A percentile compares a stretch with the other conserved stretches of the same genome.
Evolutionary conservation across 2,113 vertebrate genomes (phyloP).

Genomic region (Pristiophorus japonicus): DNA sequence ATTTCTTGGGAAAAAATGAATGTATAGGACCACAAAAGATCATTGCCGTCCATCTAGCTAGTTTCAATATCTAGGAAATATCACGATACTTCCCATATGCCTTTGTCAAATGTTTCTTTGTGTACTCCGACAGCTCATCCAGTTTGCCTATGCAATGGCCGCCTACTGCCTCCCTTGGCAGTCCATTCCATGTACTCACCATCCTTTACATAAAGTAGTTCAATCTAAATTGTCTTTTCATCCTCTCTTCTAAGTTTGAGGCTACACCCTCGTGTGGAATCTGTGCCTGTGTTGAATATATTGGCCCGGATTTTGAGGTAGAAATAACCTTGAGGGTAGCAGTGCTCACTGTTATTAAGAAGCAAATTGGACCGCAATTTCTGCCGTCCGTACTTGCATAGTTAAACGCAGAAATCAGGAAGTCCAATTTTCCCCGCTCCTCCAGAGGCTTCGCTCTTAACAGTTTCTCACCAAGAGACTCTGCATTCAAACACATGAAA

Average conservation of each 20-base stretch:
- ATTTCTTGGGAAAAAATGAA: not conserved
- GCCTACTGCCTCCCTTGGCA: not conserved
- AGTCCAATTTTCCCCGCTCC: too few relatives aligned
- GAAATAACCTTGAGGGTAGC: too few relatives aligned
- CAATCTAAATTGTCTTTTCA: not conserved
- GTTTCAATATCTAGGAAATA: not conserved
- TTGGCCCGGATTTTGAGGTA: not conserved
- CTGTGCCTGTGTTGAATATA: not conserved
- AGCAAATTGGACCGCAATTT: too few relatives aligned
- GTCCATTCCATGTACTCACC: not conserved
- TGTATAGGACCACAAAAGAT: not conserved
- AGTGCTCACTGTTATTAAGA: too few relatives aligned
- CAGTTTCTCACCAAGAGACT: too few relatives aligned
- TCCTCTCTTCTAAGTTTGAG: not conserved
- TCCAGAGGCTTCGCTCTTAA: too few relatives aligned
- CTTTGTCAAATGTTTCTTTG: not conserved
- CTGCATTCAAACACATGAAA: too few relatives aligned
- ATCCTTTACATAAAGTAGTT: not conserved
- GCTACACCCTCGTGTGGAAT: not conserved
- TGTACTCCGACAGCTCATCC: not conserved
- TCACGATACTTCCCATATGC: not conserved
- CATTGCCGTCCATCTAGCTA: not conserved
- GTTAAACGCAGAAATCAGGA: too few relatives aligned
- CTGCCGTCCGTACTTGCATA: too few relatives aligned
- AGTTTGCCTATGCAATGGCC: not conserved